These are phyloP conservation scores for Macrosteles quadrilineatus DNA, from an alignment of 1,140 invertebrate species.

Conservation along the genomic window DNA sequence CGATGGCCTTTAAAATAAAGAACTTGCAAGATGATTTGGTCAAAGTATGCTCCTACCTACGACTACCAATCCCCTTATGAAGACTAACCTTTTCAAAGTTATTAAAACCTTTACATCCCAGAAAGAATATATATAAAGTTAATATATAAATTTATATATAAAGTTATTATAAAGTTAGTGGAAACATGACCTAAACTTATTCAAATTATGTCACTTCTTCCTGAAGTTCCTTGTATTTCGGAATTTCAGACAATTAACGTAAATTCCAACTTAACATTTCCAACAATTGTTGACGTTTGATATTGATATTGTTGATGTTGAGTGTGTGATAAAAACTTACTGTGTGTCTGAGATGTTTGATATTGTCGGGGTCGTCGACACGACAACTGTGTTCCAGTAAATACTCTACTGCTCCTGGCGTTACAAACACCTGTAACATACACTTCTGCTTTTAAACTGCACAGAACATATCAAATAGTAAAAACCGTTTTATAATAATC, in stretches of 20 bases:
- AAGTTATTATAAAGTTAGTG: neutral
- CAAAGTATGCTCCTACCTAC: too few species aligned
- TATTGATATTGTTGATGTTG: neutral
- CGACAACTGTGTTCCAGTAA: constrained; percentile 33
- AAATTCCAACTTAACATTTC: neutral
- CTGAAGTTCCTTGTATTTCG: too few species aligned
- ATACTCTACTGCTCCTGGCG: neutral
- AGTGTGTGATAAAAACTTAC: constrained; percentile 3
- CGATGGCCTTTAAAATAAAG: too few species aligned
- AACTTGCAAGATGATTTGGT: too few species aligned
- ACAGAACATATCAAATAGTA: too few species aligned
- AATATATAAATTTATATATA: neutral
- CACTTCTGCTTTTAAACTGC: too few species aligned
- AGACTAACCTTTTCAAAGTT: too few species aligned
- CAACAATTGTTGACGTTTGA: neutral
- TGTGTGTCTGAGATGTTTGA: neutral
- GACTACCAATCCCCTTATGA: too few species aligned
- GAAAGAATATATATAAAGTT: too few species aligned
- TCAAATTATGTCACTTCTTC: neutral
- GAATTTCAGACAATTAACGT: neutral
- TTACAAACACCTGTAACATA: neutral
- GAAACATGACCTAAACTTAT: neutral
- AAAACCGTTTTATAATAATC: too few species aligned
- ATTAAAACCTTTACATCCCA: too few species aligned
- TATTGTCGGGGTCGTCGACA: neutral